Conservation (phyloP, 1,140 invertebrate genomes). For the Papilio polyxenes region DNA sequence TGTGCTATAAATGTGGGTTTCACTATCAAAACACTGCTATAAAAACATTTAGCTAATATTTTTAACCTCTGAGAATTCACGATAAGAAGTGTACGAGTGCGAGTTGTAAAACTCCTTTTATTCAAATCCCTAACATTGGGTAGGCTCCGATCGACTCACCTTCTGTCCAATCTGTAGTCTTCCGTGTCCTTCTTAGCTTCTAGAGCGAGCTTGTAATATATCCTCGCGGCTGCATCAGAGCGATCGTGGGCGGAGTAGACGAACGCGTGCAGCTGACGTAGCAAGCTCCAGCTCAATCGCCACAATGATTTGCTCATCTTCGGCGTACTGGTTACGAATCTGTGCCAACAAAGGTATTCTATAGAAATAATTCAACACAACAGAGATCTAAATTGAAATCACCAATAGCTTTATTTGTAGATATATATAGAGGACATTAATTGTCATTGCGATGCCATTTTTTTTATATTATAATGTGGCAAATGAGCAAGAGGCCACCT, state of each 20-base stretch:
- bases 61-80: too few relatives aligned
- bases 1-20: too few relatives aligned
- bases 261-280: slow-evolving; percentile 73
- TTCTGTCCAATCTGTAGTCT: slow-evolving; percentile 62
- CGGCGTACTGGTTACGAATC: slow-evolving; percentile 76
- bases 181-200: slow-evolving; percentile 55
- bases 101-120: too few relatives aligned
- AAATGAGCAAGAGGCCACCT: too few relatives aligned
- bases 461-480: too few relatives aligned
- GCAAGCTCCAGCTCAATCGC: slow-evolving; percentile 65
- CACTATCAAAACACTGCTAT: too few relatives aligned
- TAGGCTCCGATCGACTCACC: slow-evolving; percentile 46
- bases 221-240: slow-evolving; percentile 59
- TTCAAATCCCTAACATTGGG: too few relatives aligned
- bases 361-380: neutral
- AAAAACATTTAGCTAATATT: too few relatives aligned
- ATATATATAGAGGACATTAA: too few relatives aligned
- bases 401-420: neutral
- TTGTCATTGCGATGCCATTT: too few relatives aligned
- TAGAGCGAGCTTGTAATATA: slow-evolving; percentile 69
- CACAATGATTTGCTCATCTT: slow-evolving; percentile 77
- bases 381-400: neutral
- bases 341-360: slow-evolving; percentile 41
- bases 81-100: too few relatives aligned
- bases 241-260: slow-evolving; percentile 68